Conservation (phyloP, 1,140 invertebrate species). For the Helicoverpa armigera region DNA sequence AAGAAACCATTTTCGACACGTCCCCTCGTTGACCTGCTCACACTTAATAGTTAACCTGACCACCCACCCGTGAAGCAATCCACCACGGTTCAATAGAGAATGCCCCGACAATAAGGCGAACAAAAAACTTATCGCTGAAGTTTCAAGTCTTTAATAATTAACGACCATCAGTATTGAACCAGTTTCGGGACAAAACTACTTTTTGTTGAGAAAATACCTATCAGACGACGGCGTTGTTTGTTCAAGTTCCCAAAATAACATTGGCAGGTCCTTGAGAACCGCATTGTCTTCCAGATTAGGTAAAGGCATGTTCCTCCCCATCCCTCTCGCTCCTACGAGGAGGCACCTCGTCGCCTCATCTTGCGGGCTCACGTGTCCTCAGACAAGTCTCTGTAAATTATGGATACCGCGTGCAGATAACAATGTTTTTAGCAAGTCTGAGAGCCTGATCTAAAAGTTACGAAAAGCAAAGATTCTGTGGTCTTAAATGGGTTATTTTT, state of each 20-base stretch:
- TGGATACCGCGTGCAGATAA: constrained; percentile 54
- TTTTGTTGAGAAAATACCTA: constrained; percentile 48
- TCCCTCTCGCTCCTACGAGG: constrained; percentile 38
- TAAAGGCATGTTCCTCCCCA: constrained; percentile 72
- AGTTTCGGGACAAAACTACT: constrained; percentile 39
- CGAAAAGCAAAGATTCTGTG: too few species aligned
- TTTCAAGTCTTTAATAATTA: constrained; percentile 26
- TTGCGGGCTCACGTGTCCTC: constrained; percentile 68
- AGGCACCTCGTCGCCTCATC: constrained; percentile 57
- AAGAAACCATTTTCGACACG: constrained; percentile 43
- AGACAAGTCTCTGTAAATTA: constrained; percentile 43
- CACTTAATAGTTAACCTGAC: constrained; percentile 37
- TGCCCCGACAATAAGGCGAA: constrained; percentile 19
- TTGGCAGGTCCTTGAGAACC: constrained; percentile 65
- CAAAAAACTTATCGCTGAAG: constrained; percentile 9
- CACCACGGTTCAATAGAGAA: constrained; percentile 26
- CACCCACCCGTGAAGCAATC: constrained; percentile 34
- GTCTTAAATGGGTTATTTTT: too few species aligned
- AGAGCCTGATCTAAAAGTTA: background rate
- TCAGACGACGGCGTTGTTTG: constrained; percentile 16
- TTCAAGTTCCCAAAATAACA: constrained; percentile 63
- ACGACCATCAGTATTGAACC: constrained; percentile 29
- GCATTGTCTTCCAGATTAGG: constrained; percentile 83
- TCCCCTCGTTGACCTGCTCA: constrained; percentile 39
- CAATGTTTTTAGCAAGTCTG: constrained; percentile 14